Evolutionary conservation across 2,113 vertebrate genomes (phyloP), one percentile per base, ranked within the genome.

Genomic region (Rhea americana): DNA sequence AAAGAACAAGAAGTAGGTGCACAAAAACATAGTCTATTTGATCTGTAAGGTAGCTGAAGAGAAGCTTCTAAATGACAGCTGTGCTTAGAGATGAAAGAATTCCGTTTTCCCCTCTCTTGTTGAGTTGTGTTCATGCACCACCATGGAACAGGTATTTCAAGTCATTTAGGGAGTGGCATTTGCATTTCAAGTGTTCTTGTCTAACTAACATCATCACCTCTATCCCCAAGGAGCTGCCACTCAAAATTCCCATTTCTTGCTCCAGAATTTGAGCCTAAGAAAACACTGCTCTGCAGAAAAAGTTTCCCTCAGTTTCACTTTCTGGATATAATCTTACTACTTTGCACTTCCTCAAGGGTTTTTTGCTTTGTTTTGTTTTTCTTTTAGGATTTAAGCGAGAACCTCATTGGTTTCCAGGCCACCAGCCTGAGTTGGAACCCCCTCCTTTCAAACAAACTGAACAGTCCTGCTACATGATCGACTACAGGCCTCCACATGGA

Each of bases 401-500:
- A 7, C 89, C 80, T 86, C 96, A 78, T 4, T 85, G 92, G 89
- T 98, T 97, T 77, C 96, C 67, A 9, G 95, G 94, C 77, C 97
- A 97, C 81, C 96, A 97, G 39, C 89, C 96, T 41, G 97, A 97
- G 72, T 21, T 98, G 85, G 94, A 95, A n/a, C 73, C 76, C 59
- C 77, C 87, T 86, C 81, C 4, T 3, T 85, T 81, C 80, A 97
- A 94, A 81, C 50, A 85, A 78, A 50, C 78, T 61, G 92, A 85
- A 47, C 94, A 68, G n/a, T 94, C 94, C 68, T 96, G 83, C 74
- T 96, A 82, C 19, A 90, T 83, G 75, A 81, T 26, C 26, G 95
- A 91, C 71, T 96, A 93, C 68, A 83, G 80, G 48, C 73, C 94
- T 61, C 92, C 92, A 35, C 51, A 48, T 28, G 25, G 30, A 26